Evolutionary conservation across 2,797 vertebrate genomes (phyloP).

Genomic region (Alosa sapidissima): DNA sequence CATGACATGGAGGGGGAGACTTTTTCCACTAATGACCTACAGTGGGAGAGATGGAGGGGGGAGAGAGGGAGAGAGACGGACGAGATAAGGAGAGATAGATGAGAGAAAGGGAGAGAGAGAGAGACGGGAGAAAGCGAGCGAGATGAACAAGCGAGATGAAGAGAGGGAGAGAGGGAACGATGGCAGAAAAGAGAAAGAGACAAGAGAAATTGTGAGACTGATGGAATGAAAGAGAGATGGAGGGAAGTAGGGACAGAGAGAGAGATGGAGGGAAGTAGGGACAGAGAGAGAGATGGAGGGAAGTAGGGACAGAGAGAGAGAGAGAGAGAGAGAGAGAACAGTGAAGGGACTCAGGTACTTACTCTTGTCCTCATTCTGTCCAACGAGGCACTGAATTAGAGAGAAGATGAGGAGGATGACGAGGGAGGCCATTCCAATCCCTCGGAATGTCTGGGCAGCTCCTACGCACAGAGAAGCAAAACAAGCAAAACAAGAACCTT

Average conservation of each 20-base stretch:
- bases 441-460: slow-evolving; percentile 89
- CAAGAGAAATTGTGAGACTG: neutral
- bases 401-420: slow-evolving; percentile 92
- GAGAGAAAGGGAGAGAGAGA: neutral
- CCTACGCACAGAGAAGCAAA: slow-evolving; percentile 68
- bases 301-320: neutral
- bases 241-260: neutral
- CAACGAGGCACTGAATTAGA: slow-evolving; percentile 86
- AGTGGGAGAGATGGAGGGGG: neutral
- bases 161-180: neutral
- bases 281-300: neutral
- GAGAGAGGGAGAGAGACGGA: too few relatives aligned
- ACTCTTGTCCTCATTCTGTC: slow-evolving; percentile 82
- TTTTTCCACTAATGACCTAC: slow-evolving; percentile 18
- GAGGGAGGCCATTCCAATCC: slow-evolving; percentile 94
- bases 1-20: slow-evolving; percentile 9
- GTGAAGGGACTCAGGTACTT: slow-evolving; percentile 33
- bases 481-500: neutral
- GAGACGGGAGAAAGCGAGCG: neutral
- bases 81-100: neutral
- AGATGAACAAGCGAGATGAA: too few relatives aligned
- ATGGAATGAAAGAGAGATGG: neutral
- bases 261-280: neutral
- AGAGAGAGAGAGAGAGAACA: neutral
- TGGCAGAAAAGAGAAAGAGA: neutral